Percentiles rank a stretch among this genome's conserved stretches.
These are phyloP conservation scores for Diglossa cyanea DNA, from an alignment of 2,797 vertebrate species.

Conservation along the genomic window DNA sequence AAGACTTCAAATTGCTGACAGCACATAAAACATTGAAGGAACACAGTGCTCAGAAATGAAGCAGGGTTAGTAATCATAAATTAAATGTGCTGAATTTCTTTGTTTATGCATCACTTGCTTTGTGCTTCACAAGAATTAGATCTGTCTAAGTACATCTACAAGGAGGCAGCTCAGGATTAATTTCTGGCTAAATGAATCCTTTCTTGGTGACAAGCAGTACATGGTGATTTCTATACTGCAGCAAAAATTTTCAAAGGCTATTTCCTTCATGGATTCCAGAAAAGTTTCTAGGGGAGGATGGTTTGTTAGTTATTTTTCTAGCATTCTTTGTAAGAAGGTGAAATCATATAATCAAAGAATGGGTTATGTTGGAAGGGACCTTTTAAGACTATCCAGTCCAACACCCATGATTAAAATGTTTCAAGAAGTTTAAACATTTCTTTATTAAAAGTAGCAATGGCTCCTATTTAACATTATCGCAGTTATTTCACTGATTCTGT, in stretches of 20 bases:
- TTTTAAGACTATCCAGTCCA: neutral
- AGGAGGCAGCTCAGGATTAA: neutral
- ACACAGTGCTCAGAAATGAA: neutral
- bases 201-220: neutral
- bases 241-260: neutral
- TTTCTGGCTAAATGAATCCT: slow-evolving; percentile 24
- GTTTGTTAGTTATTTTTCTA: neutral
- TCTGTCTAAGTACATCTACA: neutral
- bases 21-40: neutral
- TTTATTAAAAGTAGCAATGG: neutral
- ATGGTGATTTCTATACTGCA: neutral
- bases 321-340: neutral
- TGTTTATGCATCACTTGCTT: slow-evolving; percentile 1
- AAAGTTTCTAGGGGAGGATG: neutral
- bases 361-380: neutral
- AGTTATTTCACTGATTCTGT: neutral
- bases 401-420: neutral
- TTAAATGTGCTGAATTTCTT: neutral
- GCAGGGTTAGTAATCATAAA: neutral
- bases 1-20: neutral
- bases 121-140: neutral
- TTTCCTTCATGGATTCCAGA: neutral
- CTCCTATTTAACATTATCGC: neutral
- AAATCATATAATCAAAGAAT: neutral
- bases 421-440: neutral